Evolutionary conservation across 1,140 invertebrate species (phyloP).

Genomic region (Potamilus streckersoni): DNA sequence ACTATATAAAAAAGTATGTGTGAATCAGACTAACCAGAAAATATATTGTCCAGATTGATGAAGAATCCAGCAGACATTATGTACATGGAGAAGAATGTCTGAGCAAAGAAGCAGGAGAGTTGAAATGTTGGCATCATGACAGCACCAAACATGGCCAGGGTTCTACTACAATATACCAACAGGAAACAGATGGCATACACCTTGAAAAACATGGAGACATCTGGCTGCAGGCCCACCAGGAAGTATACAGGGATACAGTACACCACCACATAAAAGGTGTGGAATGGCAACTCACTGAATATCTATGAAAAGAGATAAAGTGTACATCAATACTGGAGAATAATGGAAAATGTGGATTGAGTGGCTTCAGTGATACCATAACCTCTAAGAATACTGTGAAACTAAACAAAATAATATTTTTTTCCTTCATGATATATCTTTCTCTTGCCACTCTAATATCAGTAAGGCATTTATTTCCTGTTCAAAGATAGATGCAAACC

Average conservation of each 20-base stretch:
- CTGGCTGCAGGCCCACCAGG: conserved; percentile 44
- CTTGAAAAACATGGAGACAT: conserved; percentile 43
- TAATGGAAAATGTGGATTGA: too few relatives aligned
- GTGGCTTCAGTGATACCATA: too few relatives aligned
- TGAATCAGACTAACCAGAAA: conserved; percentile 44
- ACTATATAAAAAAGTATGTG: neutral
- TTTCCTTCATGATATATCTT: too few relatives aligned
- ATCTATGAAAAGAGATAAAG: conserved; percentile 42
- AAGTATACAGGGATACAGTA: conserved; percentile 56
- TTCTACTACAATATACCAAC: conserved; percentile 52
- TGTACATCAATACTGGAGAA: too few relatives aligned
- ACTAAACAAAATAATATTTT: too few relatives aligned
- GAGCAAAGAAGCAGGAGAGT: conserved; percentile 48
- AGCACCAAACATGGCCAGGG: conserved; percentile 52
- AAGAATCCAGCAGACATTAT: conserved; percentile 59
- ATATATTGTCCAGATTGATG: conserved; percentile 59
- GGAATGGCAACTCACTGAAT: conserved; percentile 56
- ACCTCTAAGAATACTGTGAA: too few relatives aligned
- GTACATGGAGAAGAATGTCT: conserved; percentile 55
- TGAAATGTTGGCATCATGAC: conserved; percentile 54
- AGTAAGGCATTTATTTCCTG: too few relatives aligned
- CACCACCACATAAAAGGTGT: conserved; percentile 47
- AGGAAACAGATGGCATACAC: conserved; percentile 53
- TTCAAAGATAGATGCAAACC: too few relatives aligned
- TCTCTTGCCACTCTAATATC: too few relatives aligned